A percentile compares a stretch with the other conserved stretches of the same genome.
phyloP scores from a whole-genome alignment of 23 tunicate genomes.

The Phallusia fumigata region DNA sequence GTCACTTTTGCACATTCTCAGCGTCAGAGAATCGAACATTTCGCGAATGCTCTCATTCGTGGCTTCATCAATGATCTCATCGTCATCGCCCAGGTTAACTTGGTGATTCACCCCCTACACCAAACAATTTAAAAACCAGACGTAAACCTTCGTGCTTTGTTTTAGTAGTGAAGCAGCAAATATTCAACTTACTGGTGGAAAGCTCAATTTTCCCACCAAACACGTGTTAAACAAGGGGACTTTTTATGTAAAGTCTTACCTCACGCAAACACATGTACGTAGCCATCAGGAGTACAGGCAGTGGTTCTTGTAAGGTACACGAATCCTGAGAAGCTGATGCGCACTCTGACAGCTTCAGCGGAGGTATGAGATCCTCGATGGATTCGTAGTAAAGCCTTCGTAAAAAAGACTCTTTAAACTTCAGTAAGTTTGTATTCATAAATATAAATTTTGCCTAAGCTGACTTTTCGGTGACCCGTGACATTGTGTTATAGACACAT shows the following conservation, averaged over 20 bases:
- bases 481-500: no score
- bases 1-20: conserved; percentile 72
- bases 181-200: no score
- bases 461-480: no score
- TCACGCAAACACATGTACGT: conserved; percentile 38
- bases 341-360: conserved; percentile 42
- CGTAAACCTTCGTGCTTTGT: no score
- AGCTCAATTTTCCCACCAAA: no score
- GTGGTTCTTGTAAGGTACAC: conserved; percentile 52
- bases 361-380: conserved; percentile 64
- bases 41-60: conserved; percentile 27
- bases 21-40: conserved; percentile 54
- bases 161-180: no score
- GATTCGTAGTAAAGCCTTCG: conserved; percentile 63
- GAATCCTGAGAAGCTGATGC: conserved; percentile 9
- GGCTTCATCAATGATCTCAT: conserved; percentile 35
- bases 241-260: conserved; percentile 38
- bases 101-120: not conserved
- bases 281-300: conserved; percentile 50
- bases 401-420: no score
- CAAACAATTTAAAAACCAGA: not conserved
- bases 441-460: no score
- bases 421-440: no score
- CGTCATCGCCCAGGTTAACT: conserved; percentile 23
- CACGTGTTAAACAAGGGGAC: no score